Evolutionary conservation across 1,140 invertebrate genomes (phyloP).

Genomic region (Metopolophium dirhodum): DNA sequence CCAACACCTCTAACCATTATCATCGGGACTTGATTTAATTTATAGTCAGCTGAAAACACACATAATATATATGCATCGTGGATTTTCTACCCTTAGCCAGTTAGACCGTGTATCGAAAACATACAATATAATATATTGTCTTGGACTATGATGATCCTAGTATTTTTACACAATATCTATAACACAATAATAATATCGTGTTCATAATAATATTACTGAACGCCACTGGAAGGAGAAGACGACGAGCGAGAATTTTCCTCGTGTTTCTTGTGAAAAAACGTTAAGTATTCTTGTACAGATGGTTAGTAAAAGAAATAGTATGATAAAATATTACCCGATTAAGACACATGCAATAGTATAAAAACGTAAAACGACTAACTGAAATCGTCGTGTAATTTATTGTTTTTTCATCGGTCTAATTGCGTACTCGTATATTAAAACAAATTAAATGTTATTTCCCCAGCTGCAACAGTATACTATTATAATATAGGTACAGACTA

Average conservation of each 20-base stretch:
- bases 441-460: not conserved
- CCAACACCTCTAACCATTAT: too few species aligned
- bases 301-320: not conserved
- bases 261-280: not conserved
- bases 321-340: not conserved
- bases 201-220: not conserved
- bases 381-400: not conserved
- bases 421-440: slow-evolving; percentile 16
- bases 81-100: too few species aligned
- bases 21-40: too few species aligned
- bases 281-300: not conserved
- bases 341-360: not conserved
- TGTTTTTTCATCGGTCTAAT: not conserved
- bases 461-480: not conserved
- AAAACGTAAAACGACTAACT: not conserved
- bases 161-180: too few species aligned
- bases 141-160: not conserved
- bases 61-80: too few species aligned
- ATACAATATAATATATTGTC: not conserved
- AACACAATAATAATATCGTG: not conserved
- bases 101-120: too few species aligned
- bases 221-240: not conserved
- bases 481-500: not conserved
- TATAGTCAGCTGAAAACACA: too few species aligned
- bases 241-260: not conserved